These are phyloP conservation scores for Linhomoeus sp. DNA, from an alignment of 2,888 invertebrate species.

Conservation along the genomic window DNA sequence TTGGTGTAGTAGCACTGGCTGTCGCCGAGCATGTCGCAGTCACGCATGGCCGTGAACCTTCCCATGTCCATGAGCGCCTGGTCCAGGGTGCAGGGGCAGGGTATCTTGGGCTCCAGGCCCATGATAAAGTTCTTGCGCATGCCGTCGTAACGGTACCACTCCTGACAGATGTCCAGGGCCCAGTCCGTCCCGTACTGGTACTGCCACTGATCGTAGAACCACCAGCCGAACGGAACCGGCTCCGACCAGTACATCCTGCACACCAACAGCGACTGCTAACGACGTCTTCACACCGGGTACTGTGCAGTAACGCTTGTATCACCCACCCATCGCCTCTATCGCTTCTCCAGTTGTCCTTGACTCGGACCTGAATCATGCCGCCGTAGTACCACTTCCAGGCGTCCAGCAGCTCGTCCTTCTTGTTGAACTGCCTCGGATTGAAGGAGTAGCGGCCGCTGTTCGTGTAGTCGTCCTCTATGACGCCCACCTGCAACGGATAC, in stretches of 20 bases:
- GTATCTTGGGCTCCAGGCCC: conserved; percentile 12
- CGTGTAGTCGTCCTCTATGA: conserved; percentile 8
- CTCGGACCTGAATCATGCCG: conserved; percentile 12
- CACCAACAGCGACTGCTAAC: no score
- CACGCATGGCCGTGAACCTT: conserved; percentile 61
- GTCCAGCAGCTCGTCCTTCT: conserved; percentile 8
- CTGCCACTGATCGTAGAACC: conserved; percentile 72
- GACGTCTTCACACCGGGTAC: no score
- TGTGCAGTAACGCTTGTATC: no score
- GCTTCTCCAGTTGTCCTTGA: conserved; percentile 9
- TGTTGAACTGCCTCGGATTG: conserved; percentile 9
- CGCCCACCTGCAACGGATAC: conserved; percentile 12
- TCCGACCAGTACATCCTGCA: conserved; percentile 50
- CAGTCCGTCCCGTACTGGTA: conserved; percentile 53
- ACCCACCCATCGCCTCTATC: conserved; percentile 1
- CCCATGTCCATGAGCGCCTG: conserved; percentile 78
- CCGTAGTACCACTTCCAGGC: conserved; percentile 12
- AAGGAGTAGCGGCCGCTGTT: conserved; percentile 14
- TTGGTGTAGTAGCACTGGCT: conserved; percentile 58
- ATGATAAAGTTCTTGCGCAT: conserved; percentile 15
- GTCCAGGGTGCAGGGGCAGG: conserved; percentile 67
- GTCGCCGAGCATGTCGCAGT: conserved; percentile 71
- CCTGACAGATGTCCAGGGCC: conserved; percentile 60
- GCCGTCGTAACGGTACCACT: conserved; percentile 48
- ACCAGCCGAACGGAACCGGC: conserved; percentile 77